Conservation (phyloP, 2,797 vertebrate species). For the Labeo calbasu region DNA sequence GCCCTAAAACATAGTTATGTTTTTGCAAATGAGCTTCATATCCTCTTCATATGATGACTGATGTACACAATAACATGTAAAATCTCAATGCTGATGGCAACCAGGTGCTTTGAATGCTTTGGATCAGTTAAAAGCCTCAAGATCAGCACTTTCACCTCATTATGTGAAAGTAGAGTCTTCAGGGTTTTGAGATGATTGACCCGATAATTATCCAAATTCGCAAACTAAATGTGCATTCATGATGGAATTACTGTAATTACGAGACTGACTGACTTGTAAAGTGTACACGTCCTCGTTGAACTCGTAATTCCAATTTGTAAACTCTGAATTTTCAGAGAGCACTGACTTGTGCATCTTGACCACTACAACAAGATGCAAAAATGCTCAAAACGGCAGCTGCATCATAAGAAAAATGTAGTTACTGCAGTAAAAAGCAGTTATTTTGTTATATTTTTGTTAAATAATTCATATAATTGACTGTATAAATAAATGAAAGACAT, state of each 20-base stretch:
- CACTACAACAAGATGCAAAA: neutral
- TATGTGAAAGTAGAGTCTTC: constrained; percentile 43
- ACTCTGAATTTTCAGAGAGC: neutral
- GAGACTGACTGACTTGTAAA: neutral
- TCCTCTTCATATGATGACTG: neutral
- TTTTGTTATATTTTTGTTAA: neutral
- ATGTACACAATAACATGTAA: neutral
- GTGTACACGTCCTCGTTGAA: neutral
- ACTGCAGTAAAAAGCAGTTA: neutral
- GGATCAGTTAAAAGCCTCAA: constrained; percentile 14
- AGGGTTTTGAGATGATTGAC: constrained; percentile 36
- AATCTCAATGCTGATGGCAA: constrained; percentile 12
- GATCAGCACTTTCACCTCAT: constrained; percentile 37
- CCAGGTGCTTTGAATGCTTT: constrained; percentile 2
- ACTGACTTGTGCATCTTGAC: neutral
- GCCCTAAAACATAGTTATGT: no score
- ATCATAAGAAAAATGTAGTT: neutral
- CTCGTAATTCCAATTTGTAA: neutral
- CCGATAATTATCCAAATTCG: constrained; percentile 19
- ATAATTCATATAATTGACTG: no score
- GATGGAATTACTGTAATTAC: neutral
- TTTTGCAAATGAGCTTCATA: no score
- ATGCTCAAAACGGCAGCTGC: neutral
- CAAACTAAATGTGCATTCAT: constrained; percentile 13
- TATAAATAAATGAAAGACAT: neutral